Percentiles rank a stretch among this genome's conserved stretches.
These are phyloP conservation scores for Caenorhabditis parvicauda DNA, from an alignment of 2,888 invertebrate species.

Conservation along the genomic window DNA sequence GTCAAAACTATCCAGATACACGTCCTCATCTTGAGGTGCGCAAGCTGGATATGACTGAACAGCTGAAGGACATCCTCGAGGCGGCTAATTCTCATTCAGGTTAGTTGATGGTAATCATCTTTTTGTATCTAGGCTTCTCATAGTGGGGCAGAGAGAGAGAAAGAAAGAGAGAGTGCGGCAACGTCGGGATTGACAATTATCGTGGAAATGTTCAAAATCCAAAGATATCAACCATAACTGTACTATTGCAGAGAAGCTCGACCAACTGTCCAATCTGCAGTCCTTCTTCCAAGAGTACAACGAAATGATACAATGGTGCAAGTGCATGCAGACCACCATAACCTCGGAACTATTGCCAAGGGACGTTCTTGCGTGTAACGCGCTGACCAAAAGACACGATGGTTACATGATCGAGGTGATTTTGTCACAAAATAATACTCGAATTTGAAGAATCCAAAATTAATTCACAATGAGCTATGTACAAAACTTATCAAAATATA, in stretches of 20 bases:
- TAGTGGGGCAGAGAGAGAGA: constrained; percentile 82
- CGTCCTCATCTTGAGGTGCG: constrained; percentile 85
- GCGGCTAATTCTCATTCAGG: constrained; percentile 74
- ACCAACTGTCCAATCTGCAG: constrained; percentile 86
- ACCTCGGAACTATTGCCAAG: constrained; percentile 81
- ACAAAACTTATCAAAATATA: no score
- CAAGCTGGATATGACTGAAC: constrained; percentile 82
- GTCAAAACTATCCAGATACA: constrained; percentile 89
- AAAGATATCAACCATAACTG: no score
- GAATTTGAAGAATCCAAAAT: no score
- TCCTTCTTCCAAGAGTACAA: constrained; percentile 90
- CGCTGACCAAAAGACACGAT: constrained; percentile 78
- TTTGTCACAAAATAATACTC: no score
- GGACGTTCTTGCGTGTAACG: constrained; percentile 85
- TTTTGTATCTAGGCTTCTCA: no score
- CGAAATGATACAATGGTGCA: constrained; percentile 88
- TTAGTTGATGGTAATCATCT: no score
- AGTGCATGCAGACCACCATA: constrained; percentile 89
- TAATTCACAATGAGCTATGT: no score
- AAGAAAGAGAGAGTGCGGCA: constrained; percentile 70
- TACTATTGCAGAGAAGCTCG: constrained; percentile 79
- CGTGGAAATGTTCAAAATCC: no score
- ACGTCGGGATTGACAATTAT: no score
- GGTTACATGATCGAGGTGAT: constrained; percentile 75
- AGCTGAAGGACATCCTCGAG: constrained; percentile 78